Evolutionary conservation across 1,140 invertebrate genomes (phyloP).

Genomic region (Hyles euphorbiae): DNA sequence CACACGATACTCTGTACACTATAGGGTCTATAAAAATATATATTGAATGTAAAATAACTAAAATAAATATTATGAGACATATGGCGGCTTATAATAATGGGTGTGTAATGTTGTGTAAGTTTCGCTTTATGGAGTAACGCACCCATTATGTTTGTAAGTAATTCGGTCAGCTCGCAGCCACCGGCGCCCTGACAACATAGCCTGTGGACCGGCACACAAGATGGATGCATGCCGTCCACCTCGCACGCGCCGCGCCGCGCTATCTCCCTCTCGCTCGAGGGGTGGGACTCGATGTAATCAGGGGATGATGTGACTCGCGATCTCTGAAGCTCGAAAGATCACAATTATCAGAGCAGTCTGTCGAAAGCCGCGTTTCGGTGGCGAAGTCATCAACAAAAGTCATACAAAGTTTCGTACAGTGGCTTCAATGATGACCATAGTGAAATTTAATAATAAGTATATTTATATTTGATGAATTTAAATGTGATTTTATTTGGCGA

Average conservation of each 20-base stretch:
- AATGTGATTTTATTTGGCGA: neutral
- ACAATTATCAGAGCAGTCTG: slow-evolving; percentile 74
- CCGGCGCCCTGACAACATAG: slow-evolving; percentile 69
- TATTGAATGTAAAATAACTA: too few species aligned
- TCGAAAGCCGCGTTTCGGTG: slow-evolving; percentile 65
- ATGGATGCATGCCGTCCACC: slow-evolving; percentile 54
- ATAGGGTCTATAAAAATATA: too few species aligned
- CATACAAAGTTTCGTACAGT: slow-evolving; percentile 35
- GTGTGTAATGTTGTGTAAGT: slow-evolving; percentile 5
- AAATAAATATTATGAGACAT: too few species aligned
- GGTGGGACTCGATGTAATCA: slow-evolving; percentile 73
- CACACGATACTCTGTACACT: too few species aligned
- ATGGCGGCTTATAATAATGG: too few species aligned
- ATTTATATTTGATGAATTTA: neutral
- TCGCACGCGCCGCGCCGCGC: slow-evolving; percentile 22
- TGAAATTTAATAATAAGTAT: too few species aligned
- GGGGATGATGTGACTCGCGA: slow-evolving; percentile 74
- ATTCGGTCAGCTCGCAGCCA: slow-evolving; percentile 54
- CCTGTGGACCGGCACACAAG: slow-evolving; percentile 71
- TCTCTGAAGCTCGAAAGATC: slow-evolving; percentile 73
- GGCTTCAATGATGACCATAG: neutral
- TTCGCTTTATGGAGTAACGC: slow-evolving; percentile 25
- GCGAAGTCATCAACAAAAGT: slow-evolving; percentile 62
- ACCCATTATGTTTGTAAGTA: slow-evolving; percentile 41
- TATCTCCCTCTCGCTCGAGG: slow-evolving; percentile 51